phyloP scores from a whole-genome alignment of 2,888 invertebrate species.

The Abscondita cerata region DNA sequence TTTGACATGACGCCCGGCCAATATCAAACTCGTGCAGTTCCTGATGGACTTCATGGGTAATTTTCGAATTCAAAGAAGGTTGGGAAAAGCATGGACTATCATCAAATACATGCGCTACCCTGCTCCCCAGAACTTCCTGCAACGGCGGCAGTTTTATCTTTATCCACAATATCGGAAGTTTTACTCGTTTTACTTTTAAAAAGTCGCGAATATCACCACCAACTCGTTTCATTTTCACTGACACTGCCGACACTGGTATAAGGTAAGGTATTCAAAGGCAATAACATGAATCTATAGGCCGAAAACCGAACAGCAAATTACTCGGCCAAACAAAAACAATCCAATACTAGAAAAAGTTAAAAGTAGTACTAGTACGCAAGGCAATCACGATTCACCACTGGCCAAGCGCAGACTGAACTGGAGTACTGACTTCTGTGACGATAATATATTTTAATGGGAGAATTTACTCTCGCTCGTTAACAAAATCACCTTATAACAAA shows the following conservation, averaged over 20 bases:
- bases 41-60: not conserved
- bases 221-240: constrained; percentile 4
- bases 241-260: constrained; percentile 1
- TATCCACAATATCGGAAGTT: constrained; percentile 1
- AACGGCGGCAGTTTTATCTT: not conserved
- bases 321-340: no score
- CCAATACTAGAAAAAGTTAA: no score
- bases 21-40: constrained; percentile 2
- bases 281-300: no score
- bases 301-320: no score
- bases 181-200: constrained; percentile 3
- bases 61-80: not conserved
- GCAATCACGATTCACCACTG: no score
- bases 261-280: constrained; percentile 1
- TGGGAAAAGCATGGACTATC: not conserved
- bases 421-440: no score
- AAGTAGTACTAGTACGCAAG: no score
- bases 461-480: no score
- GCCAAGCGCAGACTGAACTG: no score
- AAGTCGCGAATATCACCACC: constrained; percentile 2
- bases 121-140: constrained; percentile 1
- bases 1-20: constrained; percentile 2
- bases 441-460: no score
- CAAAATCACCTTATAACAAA: no score
- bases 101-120: not conserved